Evolutionary conservation across 2,113 vertebrate species (phyloP), one percentile per base, ranked within the genome.

Genomic region (Clarias gariepinus): DNA sequence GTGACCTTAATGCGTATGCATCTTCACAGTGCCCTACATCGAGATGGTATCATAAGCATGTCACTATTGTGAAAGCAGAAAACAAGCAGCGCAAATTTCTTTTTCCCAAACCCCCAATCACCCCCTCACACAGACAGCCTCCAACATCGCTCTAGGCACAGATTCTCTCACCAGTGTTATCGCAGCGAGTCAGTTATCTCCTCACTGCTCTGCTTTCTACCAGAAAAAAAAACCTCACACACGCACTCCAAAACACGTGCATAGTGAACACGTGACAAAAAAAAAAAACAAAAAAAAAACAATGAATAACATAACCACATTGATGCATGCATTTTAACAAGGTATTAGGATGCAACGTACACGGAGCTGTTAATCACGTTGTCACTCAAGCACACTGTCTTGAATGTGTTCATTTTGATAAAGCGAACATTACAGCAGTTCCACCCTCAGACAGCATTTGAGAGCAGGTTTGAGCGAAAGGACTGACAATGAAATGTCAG

Each of bases 281-380:
- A 6, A 41, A 41, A n/a, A n/a, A n/a, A n/a, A n/a, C 33, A 73
- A n/a, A 13, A 74, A 18, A 41, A 47, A 85, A 81, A 90, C 86
- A 90, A 88, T 89, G 83, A 88, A 60, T 66, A 64, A 88, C 41
- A 86, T 74, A 83, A 84, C 36, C 64, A 85, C 84, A 82, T 33
- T 28, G 68, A n/a, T 33, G 28, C 53, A 25, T 55, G 53, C 53
- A 85, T 73, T 79, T 86, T 73, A 87, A 87, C 84, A 60, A 82
- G 76, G 74, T 85, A 86, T 92, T 91, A 86, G 85, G 36, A 71
- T 73, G 85, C 86, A 82, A 77, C 52, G 55, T 21, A 33, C 57
- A 79, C 23, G 68, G 80, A 55, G 57, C 68, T 90, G 87, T 90
- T 87, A 86, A 85, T 89, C 86, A 90, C 87, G 92, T 91, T 92